Conservation (phyloP, 2,797 vertebrate genomes). For the Martes flavigula region DNA sequence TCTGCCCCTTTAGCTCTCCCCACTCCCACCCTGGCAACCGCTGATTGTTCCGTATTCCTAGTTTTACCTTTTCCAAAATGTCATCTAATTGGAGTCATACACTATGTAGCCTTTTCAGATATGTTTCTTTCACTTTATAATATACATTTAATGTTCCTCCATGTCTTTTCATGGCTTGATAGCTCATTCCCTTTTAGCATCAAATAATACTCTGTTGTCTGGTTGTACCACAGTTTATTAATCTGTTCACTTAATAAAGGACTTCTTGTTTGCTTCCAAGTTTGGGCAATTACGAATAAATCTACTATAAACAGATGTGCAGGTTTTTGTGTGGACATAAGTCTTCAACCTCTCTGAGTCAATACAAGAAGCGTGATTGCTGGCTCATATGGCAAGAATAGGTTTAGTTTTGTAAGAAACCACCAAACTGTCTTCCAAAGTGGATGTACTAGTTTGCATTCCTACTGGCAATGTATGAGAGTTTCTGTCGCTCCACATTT, state of each 20-base stretch:
- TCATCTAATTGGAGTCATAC: background rate
- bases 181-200: background rate
- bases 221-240: background rate
- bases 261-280: background rate
- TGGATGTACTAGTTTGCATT: background rate
- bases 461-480: background rate
- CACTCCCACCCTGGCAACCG: background rate
- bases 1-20: background rate
- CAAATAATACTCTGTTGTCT: background rate
- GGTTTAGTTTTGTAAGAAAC: background rate
- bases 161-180: background rate
- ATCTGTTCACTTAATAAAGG: background rate
- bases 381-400: background rate
- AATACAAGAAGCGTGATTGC: background rate
- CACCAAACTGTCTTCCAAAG: background rate
- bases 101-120: background rate
- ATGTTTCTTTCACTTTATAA: background rate
- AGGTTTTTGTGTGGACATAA: background rate
- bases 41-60: background rate
- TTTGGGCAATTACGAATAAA: background rate
- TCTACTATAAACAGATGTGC: background rate
- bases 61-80: background rate
- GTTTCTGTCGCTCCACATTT: background rate
- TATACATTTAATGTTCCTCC: background rate
- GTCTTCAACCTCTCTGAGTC: background rate